A percentile compares a stretch with the other conserved stretches of the same genome.
phyloP scores from a whole-genome alignment of 2,797 vertebrate genomes.

The Loriculus beryllinus region DNA sequence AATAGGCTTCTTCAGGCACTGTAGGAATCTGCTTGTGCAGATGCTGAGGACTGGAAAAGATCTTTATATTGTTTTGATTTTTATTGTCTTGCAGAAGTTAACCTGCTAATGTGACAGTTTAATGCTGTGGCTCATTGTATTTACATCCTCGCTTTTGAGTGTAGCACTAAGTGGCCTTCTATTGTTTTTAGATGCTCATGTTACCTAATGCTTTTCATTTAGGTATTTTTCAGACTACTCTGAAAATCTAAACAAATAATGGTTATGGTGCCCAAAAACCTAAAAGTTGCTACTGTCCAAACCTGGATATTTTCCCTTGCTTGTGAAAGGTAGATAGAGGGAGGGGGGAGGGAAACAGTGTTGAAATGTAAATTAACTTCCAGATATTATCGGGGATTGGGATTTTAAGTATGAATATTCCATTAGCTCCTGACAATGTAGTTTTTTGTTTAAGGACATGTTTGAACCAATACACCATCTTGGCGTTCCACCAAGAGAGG shows the following conservation, averaged over 20 bases:
- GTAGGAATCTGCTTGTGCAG: neutral
- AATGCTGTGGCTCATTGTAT: neutral
- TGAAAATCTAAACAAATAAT: neutral
- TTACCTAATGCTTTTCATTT: neutral
- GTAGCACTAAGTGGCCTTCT: neutral
- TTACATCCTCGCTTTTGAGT: neutral
- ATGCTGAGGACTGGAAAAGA: neutral
- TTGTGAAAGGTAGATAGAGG: neutral
- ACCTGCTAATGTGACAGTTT: neutral
- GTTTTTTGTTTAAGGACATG: constrained; percentile 28
- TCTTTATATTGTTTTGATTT: neutral
- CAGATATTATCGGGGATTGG: constrained; percentile 20
- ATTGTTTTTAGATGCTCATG: neutral
- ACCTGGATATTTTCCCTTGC: neutral
- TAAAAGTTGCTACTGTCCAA: neutral
- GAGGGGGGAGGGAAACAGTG: neutral
- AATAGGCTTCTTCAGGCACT: neutral
- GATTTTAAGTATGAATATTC: constrained; percentile 35
- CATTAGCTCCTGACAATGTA: constrained; percentile 14
- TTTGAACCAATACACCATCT: constrained; percentile 34
- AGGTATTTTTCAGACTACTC: neutral
- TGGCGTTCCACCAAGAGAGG: constrained; percentile 28
- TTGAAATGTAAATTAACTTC: constrained; percentile 35
- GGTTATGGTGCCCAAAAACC: neutral
- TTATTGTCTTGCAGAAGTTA: constrained; percentile 1